phyloP scores from a whole-genome alignment of 2,113 vertebrate species.

The Rana temporaria region DNA sequence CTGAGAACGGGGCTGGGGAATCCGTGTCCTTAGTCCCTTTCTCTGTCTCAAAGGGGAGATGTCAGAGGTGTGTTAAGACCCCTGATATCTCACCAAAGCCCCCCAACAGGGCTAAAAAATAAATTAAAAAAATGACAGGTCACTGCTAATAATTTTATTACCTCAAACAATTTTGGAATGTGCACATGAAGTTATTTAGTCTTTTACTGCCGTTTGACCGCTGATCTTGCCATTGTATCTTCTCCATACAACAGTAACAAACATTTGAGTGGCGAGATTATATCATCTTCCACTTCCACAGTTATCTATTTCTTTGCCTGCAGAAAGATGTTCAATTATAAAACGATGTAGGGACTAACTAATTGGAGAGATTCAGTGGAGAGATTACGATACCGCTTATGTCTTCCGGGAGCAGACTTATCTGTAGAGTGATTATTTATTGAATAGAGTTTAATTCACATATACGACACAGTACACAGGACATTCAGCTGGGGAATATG shows the following conservation, averaged over 20 bases:
- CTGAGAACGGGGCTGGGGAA: no score
- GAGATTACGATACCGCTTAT: slow-evolving; percentile 25
- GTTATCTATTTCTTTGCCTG: slow-evolving; percentile 40
- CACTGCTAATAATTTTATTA: slow-evolving; percentile 11
- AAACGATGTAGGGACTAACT: slow-evolving; percentile 23
- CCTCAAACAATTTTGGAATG: slow-evolving; percentile 12
- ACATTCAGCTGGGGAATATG: neutral
- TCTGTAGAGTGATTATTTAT: slow-evolving; percentile 25
- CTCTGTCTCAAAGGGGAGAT: no score
- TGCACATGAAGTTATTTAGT: slow-evolving; percentile 14
- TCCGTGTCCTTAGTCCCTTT: no score
- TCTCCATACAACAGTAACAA: slow-evolving; percentile 24
- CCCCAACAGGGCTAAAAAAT: no score
- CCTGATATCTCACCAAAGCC: no score
- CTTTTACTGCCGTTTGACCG: slow-evolving; percentile 16
- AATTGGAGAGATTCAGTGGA: slow-evolving; percentile 33
- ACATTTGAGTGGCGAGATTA: slow-evolving; percentile 24
- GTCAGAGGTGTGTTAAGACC: no score
- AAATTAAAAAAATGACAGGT: no score
- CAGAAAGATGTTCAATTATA: slow-evolving; percentile 41
- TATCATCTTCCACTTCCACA: slow-evolving; percentile 19
- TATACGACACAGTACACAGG: slow-evolving; percentile 5
- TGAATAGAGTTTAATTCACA: slow-evolving; percentile 11
- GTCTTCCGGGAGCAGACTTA: slow-evolving; percentile 16
- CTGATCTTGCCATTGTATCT: neutral